These are phyloP conservation scores for Anticlea derivata DNA, from an alignment of 2,888 invertebrate species.

Conservation along the genomic window DNA sequence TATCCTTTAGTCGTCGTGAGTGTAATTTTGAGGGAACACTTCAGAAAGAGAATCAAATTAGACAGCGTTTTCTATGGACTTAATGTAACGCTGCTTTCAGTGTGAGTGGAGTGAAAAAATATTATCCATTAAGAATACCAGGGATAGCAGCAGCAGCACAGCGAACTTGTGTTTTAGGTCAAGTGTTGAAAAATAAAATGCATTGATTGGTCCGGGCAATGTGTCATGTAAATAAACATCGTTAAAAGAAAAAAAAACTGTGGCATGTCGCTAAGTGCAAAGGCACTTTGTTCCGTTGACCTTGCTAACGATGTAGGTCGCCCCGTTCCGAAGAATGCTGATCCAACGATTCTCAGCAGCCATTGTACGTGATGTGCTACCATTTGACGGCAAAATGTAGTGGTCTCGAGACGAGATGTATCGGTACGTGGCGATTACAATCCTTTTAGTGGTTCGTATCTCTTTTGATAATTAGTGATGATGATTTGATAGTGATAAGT, in stretches of 20 bases:
- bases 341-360: constrained; percentile 28
- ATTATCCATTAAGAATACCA: no score
- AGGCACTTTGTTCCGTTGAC: constrained; percentile 7
- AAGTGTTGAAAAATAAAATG: no score
- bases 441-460: constrained; percentile 64
- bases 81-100: no score
- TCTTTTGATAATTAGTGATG: constrained; percentile 28
- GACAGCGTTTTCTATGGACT: no score
- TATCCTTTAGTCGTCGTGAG: no score
- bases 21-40: no score
- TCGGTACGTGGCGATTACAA: constrained; percentile 59
- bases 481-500: constrained; percentile 26
- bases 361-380: constrained; percentile 49
- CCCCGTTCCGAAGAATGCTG: constrained; percentile 28
- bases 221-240: no score
- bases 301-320: constrained; percentile 41
- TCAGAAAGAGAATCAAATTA: no score
- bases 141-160: no score
- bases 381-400: constrained; percentile 55
- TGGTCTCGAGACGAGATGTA: constrained; percentile 53
- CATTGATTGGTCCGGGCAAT: no score
- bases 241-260: background rate
- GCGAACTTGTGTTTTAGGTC: no score
- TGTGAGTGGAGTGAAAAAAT: no score
- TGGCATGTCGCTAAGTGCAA: background rate